Base-by-base conservation (phyloP, 2,113 vertebrate genomes). In the Caretta caretta region DNA sequence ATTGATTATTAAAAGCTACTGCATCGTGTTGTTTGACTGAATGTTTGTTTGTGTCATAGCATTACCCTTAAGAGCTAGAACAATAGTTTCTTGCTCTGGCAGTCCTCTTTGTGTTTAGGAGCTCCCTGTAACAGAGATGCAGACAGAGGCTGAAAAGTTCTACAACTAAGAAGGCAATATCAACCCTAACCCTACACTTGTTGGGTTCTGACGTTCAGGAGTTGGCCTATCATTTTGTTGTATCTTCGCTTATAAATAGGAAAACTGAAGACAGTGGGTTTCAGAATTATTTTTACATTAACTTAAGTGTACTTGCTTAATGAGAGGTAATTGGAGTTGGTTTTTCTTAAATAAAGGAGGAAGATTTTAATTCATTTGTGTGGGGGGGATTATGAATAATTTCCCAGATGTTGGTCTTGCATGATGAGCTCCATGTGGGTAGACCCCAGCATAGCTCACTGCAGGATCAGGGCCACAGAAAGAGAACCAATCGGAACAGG, bases 361-460 rank as follows among this genome's bases (percentile, higher is more conserved):
- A 85, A 85, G 1, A 7, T n/a, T 86, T 76, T 46, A 38, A 92
- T 89, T 46, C 6, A 49, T 76, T 20, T 54, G 65, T 1, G 0
- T 20, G 46, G 75, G 42, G 6, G 20, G 27, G 3, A 51, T 76
- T n/a, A n/a, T 48, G 38, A 54, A 5, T 13, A 59, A 59, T 25
- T 25, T 84, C 38, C 50, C 13, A 84, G 80, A 2, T 62, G 35
- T 0, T 25, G 57, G 72, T 51, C 50, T 53, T 31, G 42, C 51
- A 65, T 2, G 59, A 31, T 3, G 59, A n/a, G 22, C 46, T 22
- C n/a, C n/a, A 11, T 0, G 0, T 2, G 48, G 90, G n/a, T 53
- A 13, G 9, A 69, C n/a, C 9, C 82, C 57, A 78, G 62, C 51
- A 14, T 79, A 91, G 29, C 53, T 85, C 53, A 76, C 3, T 25